Conservation (phyloP, 2,113 vertebrate genomes). For the Anhinga anhinga region DNA sequence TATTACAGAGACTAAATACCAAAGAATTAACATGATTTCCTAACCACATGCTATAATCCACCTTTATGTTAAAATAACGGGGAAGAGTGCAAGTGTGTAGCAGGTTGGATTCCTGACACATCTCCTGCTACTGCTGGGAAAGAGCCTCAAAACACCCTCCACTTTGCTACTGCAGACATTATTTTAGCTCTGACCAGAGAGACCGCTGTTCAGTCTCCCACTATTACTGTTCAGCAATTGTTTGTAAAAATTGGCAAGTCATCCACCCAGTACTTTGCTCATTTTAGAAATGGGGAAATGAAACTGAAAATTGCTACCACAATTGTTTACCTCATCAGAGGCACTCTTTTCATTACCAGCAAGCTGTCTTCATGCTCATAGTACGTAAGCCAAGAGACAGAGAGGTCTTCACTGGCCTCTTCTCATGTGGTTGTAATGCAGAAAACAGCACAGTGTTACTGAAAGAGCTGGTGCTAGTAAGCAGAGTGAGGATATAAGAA, state of each 20-base stretch:
- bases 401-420: background rate
- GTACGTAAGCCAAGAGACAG: background rate
- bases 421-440: background rate
- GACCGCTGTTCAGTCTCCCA: accelerated
- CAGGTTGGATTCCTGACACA: background rate
- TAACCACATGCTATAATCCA: background rate
- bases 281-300: background rate
- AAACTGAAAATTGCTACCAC: background rate
- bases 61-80: background rate
- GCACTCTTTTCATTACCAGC: background rate
- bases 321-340: background rate
- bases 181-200: background rate
- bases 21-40: background rate
- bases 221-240: background rate
- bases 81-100: background rate
- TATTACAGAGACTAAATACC: background rate
- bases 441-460: background rate
- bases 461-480: background rate
- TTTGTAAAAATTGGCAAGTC: background rate
- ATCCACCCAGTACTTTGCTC: background rate
- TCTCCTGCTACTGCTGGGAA: background rate
- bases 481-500: background rate
- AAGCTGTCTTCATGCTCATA: background rate
- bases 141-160: background rate
- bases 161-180: background rate